A percentile compares a stretch with the other conserved stretches of the same genome.
phyloP scores from a whole-genome alignment of 2,888 invertebrate species.

The Augochlorella aurata region DNA sequence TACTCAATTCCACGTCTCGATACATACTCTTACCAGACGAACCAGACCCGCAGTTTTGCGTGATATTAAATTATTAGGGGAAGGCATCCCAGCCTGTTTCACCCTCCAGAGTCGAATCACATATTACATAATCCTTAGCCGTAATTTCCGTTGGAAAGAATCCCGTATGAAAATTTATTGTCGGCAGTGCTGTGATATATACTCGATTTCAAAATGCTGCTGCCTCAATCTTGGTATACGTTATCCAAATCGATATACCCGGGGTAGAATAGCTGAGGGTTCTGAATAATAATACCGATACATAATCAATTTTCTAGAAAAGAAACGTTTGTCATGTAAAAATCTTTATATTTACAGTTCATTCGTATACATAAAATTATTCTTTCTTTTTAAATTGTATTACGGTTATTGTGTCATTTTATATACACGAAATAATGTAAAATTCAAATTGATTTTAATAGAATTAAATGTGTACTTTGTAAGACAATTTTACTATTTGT shows the following conservation, averaged over 20 bases:
- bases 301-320: neutral
- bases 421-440: no score
- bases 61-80: conserved; percentile 76
- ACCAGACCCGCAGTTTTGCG: conserved; percentile 68
- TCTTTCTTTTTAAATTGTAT: no score
- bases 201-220: neutral
- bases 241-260: neutral
- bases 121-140: conserved; percentile 69
- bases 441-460: no score
- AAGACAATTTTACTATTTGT: neutral
- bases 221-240: neutral
- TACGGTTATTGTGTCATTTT: no score
- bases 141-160: conserved; percentile 63
- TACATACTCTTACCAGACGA: conserved; percentile 68
- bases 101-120: conserved; percentile 70
- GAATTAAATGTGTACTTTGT: no score
- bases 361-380: neutral
- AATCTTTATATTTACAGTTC: neutral
- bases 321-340: neutral
- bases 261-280: neutral
- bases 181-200: neutral
- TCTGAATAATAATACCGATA: neutral
- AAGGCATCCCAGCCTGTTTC: conserved; percentile 57
- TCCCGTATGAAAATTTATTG: conserved; percentile 37
- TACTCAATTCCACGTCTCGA: conserved; percentile 58